Base-by-base conservation (phyloP, 2,113 vertebrate species). In the Halcyon malimbica region DNA sequence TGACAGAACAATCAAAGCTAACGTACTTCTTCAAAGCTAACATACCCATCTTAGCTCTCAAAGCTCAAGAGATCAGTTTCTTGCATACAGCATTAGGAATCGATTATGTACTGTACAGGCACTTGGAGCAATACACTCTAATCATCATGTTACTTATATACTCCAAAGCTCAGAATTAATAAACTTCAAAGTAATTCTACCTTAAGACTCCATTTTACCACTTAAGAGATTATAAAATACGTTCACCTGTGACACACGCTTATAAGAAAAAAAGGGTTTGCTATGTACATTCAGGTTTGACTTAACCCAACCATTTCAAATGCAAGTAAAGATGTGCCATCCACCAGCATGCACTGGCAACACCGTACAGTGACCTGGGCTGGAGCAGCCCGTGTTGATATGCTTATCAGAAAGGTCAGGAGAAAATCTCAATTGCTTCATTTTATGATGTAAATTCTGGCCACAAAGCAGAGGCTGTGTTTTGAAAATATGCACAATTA, bases 351-450 rank as follows among this genome's bases (percentile, higher is more conserved):
- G 13, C 50, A 13, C 11, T 51, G 50, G 20, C 50, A n/a, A 8
- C 4, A 26, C 31, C 0, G 3, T 9, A 26, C 48, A 44, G 10
- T 1, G 5, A 10, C n/a, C 60, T 14, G 41, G 28, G 37, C 3
- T 59, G 53, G 5, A 37, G 18, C 57, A 63, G 67, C 42, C 28
- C 67, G 59, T 16, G 3, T 1, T 6, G 20, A 18, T 5, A 13
- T 1, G 3, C 18, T 39, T 21, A 65, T 5, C 67, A 62, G 31
- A 41, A 37, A 68, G 29, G 1, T 0, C 26, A n/a, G 46, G 8
- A 91, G 24, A 68, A 83, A 86, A 77, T 15, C 59, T 60, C 54
- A 57, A 1, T 2, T 80, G 24, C 14, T 50, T 42, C 65, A 53
- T 16, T 26, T 62, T 26, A 21, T 7, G 33, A 48, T 28, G 15